Evolutionary conservation across 2,797 vertebrate genomes (phyloP), one percentile per base, ranked within the genome.

Genomic region (Myripristis murdjan): DNA sequence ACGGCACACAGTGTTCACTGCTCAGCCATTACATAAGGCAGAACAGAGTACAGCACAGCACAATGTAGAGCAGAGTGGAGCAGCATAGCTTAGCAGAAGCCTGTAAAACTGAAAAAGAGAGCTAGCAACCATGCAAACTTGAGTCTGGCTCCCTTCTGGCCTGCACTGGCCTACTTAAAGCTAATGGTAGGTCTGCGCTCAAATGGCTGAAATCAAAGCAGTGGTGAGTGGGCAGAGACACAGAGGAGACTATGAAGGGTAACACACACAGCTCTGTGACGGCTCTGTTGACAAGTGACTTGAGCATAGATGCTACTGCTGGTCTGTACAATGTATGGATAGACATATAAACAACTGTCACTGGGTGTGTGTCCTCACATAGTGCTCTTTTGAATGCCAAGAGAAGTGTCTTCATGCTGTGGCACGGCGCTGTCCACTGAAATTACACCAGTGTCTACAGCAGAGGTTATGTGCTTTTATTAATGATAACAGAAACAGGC

Each of bases 91-190:
- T 77, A 86, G 87, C 84, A 82, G 63, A 49, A 69, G 81, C 69
- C 78, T 68, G 86, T 72, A 10, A 43, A 74, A 54, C 35, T 73
- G 56, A 79, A 65, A 43, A 65, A n/a, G 65, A 62, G 81, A 72
- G 71, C 70, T 83, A 79, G 88, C 90, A 83, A 86, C 83, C 87
- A 87, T 87, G 85, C 84, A 87, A 88, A 87, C 87, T 83, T 77
- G 70, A 88, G 85, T 76, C 79, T 77, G 87, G 80, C 89, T 93
- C 90, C 89, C 91, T 90, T 82, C 88, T 95, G 92, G 91, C 88
- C 92, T 89, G 86, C 77, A 84, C 81, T 93, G 95, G 92, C 94
- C 94, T 94, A 95, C 91, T 95, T 95, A 86, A 89, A 79, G 82
- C 86, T 88, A 88, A 89, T 87, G 85, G 84, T 84, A 67, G 81